A percentile compares a stretch with the other conserved stretches of the same genome.
Evolutionary conservation across 1,140 invertebrate genomes (phyloP).

Genomic region (Atta cephalotes): DNA sequence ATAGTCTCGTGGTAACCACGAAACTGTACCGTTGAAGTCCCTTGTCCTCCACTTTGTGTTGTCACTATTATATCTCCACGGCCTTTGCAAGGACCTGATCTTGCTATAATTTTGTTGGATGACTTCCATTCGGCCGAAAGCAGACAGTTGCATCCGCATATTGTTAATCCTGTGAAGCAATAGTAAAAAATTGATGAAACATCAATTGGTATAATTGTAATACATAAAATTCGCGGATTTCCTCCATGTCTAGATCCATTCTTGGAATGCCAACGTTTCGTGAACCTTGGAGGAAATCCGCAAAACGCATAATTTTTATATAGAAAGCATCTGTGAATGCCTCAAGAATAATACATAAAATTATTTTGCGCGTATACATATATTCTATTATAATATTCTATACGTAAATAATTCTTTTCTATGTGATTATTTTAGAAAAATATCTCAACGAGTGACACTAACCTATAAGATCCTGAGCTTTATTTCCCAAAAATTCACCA

Average conservation of each 20-base stretch:
- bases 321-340: no score
- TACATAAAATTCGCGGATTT: no score
- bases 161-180: conserved; percentile 91
- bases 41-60: conserved; percentile 95
- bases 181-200: conserved; percentile 19
- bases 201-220: no score
- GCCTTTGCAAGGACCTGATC: conserved; percentile 97
- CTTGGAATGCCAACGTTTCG: no score
- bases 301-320: no score
- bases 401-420: no score
- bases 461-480: conserved; percentile 95
- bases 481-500: conserved; percentile 97
- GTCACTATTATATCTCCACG: conserved; percentile 98
- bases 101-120: conserved; percentile 97
- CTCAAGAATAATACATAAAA: no score
- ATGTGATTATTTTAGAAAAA: no score
- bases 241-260: no score
- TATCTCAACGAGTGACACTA: conserved; percentile 76
- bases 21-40: conserved; percentile 98
- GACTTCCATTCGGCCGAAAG: conserved; percentile 99
- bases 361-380: no score
- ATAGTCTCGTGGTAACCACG: conserved; percentile 94
- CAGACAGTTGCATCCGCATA: conserved; percentile 98
- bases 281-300: no score
- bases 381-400: no score